Evolutionary conservation across 2,113 vertebrate species (phyloP).

Genomic region (Festucalex cinctus): DNA sequence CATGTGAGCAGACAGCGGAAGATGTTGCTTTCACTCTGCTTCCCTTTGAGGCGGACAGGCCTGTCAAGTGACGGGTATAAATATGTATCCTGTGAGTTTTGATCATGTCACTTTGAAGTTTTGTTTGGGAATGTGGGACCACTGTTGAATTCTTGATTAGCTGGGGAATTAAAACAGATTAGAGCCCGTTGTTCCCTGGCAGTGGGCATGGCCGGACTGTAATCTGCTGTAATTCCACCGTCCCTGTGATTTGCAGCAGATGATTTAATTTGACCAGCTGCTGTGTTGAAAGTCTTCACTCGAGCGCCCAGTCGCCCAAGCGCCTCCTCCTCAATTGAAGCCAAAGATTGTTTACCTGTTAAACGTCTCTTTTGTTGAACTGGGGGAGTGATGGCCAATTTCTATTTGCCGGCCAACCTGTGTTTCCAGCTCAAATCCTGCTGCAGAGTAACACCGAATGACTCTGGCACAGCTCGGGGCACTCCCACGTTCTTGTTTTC

Average conservation of each 20-base stretch:
- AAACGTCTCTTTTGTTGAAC: not conserved
- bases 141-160: slow-evolving; percentile 53
- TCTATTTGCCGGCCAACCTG: slow-evolving; percentile 20
- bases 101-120: slow-evolving; percentile 22
- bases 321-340: not conserved
- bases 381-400: not conserved
- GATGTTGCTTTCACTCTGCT: slow-evolving; percentile 8
- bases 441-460: not conserved
- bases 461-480: slow-evolving; percentile 5
- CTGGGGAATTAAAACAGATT: slow-evolving; percentile 68
- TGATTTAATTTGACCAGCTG: slow-evolving; percentile 65
- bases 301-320: slow-evolving; percentile 9
- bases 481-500: slow-evolving; percentile 6
- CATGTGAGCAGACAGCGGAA: slow-evolving; percentile 10
- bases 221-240: slow-evolving; percentile 66
- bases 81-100: slow-evolving; percentile 20
- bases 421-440: slow-evolving; percentile 1
- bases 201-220: slow-evolving; percentile 38
- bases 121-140: not conserved
- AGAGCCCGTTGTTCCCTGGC: slow-evolving; percentile 60
- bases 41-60: slow-evolving; percentile 6
- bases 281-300: slow-evolving; percentile 47
- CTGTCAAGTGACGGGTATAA: slow-evolving; percentile 10
- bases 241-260: slow-evolving; percentile 58
- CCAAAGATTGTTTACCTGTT: not conserved